Conservation (phyloP, 2,888 invertebrate genomes). For the Agrochola lychnidis region DNA sequence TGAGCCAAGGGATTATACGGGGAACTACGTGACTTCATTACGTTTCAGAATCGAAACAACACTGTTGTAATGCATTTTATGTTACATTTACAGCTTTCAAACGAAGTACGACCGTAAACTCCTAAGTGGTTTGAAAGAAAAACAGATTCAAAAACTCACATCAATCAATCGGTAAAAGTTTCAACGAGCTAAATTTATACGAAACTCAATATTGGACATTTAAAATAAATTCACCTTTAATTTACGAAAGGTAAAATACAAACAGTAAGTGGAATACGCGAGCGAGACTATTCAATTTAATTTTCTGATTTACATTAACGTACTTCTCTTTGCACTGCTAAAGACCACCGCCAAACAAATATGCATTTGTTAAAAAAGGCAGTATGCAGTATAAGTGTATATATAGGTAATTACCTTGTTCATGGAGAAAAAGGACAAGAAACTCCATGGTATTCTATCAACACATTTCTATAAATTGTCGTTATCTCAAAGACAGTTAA, state of each 20-base stretch:
- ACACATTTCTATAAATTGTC: no score
- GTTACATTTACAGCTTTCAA: slow-evolving; percentile 37
- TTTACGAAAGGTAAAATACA: slow-evolving; percentile 38
- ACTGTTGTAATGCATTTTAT: slow-evolving; percentile 54
- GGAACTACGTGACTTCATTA: slow-evolving; percentile 65
- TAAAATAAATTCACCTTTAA: slow-evolving; percentile 46
- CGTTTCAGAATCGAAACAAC: slow-evolving; percentile 43
- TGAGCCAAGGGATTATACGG: slow-evolving; percentile 58
- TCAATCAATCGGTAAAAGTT: slow-evolving; percentile 44
- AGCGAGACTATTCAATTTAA: slow-evolving; percentile 31
- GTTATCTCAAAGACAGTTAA: no score
- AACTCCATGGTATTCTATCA: no score
- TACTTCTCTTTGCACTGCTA: slow-evolving; percentile 14
- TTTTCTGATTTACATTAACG: slow-evolving; percentile 44
- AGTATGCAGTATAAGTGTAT: no score
- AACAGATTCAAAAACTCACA: slow-evolving; percentile 52
- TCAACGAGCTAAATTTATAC: slow-evolving; percentile 31
- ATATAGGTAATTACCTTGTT: no score
- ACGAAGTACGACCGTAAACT: slow-evolving; percentile 43
- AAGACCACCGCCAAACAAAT: slow-evolving; percentile 20
- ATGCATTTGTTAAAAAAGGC: neutral
- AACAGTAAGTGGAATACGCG: slow-evolving; percentile 6
- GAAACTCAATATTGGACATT: slow-evolving; percentile 39
- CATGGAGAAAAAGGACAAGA: no score
- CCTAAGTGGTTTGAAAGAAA: slow-evolving; percentile 44